phyloP scores from a whole-genome alignment of 2,113 vertebrate genomes.

The Salvelinus namaycush region DNA sequence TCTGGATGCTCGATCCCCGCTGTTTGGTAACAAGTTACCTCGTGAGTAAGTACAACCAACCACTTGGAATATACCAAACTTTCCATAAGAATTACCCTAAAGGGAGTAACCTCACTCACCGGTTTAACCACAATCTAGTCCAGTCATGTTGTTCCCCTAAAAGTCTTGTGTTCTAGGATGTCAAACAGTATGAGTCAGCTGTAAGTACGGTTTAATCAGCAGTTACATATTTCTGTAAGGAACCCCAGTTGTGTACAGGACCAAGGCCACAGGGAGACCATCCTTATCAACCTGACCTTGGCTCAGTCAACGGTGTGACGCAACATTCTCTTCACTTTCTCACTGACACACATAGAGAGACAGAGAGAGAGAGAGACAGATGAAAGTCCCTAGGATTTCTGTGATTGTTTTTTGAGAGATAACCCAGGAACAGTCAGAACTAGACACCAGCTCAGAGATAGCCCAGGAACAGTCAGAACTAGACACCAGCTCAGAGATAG shows the following conservation, averaged over 20 bases:
- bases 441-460: too few relatives aligned
- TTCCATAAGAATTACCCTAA: too few relatives aligned
- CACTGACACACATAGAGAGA: conserved; percentile 18
- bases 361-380: conserved; percentile 26
- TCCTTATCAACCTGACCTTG: background rate
- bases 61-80: background rate
- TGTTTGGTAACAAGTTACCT: conserved; percentile 9
- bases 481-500: too few relatives aligned
- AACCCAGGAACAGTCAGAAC: conserved; percentile 44
- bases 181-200: background rate
- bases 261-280: background rate
- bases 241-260: background rate
- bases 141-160: background rate
- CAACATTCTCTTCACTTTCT: conserved; percentile 49
- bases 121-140: too few relatives aligned
- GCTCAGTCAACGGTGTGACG: background rate
- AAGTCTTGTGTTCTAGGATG: background rate
- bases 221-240: background rate
- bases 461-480: too few relatives aligned
- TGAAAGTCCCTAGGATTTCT: conserved; percentile 53
- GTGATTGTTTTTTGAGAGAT: conserved; percentile 65
- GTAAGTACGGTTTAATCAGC: background rate
- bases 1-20: background rate
- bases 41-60: background rate
- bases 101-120: too few relatives aligned